Conservation (phyloP, 2,888 invertebrate genomes). For the Patella ulyssiponensis region DNA sequence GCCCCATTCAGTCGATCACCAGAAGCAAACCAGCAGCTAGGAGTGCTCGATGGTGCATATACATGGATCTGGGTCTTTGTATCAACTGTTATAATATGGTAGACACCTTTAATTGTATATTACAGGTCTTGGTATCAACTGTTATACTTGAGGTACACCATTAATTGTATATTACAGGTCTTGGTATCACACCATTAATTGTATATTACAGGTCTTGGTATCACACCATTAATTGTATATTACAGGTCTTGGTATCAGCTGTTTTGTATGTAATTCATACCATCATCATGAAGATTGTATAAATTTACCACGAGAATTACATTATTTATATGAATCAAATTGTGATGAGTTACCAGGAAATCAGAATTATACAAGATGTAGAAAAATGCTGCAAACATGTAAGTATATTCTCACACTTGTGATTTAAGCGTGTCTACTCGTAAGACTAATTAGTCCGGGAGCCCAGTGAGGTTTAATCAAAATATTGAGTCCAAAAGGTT, state of each 20-base stretch:
- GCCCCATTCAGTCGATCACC: too few relatives aligned
- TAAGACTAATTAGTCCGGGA: too few relatives aligned
- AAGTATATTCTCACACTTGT: background rate
- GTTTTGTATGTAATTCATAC: conserved; percentile 24
- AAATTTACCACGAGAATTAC: conserved; percentile 11
- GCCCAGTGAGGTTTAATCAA: too few relatives aligned
- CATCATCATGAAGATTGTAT: conserved; percentile 17
- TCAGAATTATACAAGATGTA: conserved; percentile 20
- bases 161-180: conserved; percentile 16
- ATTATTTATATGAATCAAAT: conserved; percentile 10
- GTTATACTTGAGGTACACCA: background rate
- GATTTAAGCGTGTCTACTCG: too few relatives aligned
- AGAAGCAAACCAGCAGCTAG: too few relatives aligned
- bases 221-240: background rate
- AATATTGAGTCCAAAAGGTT: too few relatives aligned
- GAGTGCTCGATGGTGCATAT: too few relatives aligned
- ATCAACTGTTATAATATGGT: conserved; percentile 19
- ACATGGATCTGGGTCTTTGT: background rate
- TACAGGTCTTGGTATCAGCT: conserved; percentile 19
- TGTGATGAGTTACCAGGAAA: conserved; percentile 18
- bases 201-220: background rate
- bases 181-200: conserved; percentile 12
- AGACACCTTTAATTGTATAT: background rate
- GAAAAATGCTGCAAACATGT: conserved; percentile 25
- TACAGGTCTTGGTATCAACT: background rate